Evolutionary conservation across 64 coral and sea anemone genomes (phyloP).

Genomic region (Montipora foliosa): DNA sequence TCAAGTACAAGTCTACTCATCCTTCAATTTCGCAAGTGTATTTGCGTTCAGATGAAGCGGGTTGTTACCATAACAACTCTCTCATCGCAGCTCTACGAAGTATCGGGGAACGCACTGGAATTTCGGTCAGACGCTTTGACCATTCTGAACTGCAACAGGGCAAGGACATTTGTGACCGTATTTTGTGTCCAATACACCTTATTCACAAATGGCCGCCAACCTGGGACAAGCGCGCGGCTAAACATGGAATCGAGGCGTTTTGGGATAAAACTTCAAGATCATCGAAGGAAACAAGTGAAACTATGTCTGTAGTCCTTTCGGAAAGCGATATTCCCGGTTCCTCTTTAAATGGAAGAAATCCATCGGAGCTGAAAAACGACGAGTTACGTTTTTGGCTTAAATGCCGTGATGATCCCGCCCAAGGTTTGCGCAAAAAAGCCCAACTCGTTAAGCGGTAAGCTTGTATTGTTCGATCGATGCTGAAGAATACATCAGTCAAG

Average conservation of each 20-base stretch:
- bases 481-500: no score
- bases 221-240: neutral
- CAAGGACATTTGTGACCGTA: conserved; percentile 53
- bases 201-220: conserved; percentile 16
- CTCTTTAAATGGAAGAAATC: no score
- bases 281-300: no score
- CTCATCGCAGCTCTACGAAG: conserved; percentile 7
- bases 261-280: neutral
- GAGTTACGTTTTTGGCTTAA: no score
- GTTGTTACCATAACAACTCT: conserved; percentile 49
- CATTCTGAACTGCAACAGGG: conserved; percentile 48
- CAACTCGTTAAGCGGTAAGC: no score
- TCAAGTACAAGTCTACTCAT: conserved; percentile 3
- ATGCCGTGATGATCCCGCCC: no score
- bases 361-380: no score
- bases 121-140: conserved; percentile 6
- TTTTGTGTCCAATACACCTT: neutral
- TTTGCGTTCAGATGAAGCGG: conserved; percentile 40
- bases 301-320: neutral
- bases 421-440: no score
- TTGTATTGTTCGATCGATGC: no score
- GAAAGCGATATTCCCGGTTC: no score
- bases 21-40: conserved; percentile 26
- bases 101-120: conserved; percentile 31
- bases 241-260: conserved; percentile 20